phyloP scores from a whole-genome alignment of 2,888 invertebrate species.

The Caenorhabditis zanzibari region DNA sequence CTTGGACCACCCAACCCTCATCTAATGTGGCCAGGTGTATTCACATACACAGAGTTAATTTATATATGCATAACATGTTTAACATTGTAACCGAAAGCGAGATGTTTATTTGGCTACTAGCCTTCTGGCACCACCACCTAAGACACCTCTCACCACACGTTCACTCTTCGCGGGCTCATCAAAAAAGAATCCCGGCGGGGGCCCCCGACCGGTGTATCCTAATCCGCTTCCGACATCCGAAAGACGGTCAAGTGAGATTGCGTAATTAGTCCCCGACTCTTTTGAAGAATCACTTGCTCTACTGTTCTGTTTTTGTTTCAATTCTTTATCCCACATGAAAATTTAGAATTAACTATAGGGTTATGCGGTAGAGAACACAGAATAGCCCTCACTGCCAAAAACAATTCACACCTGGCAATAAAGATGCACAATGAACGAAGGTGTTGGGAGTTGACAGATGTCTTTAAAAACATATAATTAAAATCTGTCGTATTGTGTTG shows the following conservation, averaged over 20 bases:
- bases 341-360: constrained; percentile 38
- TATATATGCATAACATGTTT: constrained; percentile 37
- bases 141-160: constrained; percentile 44
- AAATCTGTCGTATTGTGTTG: constrained; percentile 32
- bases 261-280: constrained; percentile 49
- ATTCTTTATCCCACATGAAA: constrained; percentile 6
- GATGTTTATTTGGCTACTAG: constrained; percentile 51
- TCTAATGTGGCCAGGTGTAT: constrained; percentile 28
- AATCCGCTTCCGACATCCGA: constrained; percentile 57
- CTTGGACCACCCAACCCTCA: not conserved
- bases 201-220: constrained; percentile 46
- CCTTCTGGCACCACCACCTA: constrained; percentile 25
- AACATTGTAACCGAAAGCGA: constrained; percentile 35
- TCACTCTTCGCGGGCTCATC: constrained; percentile 18
- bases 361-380: constrained; percentile 42
- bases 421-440: constrained; percentile 59
- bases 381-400: constrained; percentile 12
- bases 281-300: constrained; percentile 15
- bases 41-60: constrained; percentile 39
- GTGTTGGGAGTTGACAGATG: constrained; percentile 56
- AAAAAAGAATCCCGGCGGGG: constrained; percentile 41
- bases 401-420: constrained; percentile 66
- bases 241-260: constrained; percentile 63
- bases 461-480: constrained; percentile 62
- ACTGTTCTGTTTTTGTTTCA: constrained; percentile 12